Evolutionary conservation across 2,797 vertebrate species (phyloP), one percentile per base, ranked within the genome.

Genomic region (Taeniopygia guttata): DNA sequence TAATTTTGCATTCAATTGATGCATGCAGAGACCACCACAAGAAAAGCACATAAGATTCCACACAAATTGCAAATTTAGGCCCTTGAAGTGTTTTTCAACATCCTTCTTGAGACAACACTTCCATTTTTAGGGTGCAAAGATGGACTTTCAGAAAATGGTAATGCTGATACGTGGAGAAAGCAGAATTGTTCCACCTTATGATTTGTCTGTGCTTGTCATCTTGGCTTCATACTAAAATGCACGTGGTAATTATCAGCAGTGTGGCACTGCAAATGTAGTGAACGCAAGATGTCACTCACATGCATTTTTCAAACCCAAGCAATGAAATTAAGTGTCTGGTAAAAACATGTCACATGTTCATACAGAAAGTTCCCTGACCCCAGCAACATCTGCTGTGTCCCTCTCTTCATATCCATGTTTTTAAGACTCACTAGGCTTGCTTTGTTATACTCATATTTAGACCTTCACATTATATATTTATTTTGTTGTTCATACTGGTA

Each of bases 251-350:
- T 64, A 66, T 36, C 3, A 5, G 29, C 75, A 55, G 45, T 26
- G 56, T 14, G 36, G 69, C 46, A 85, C 9, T 43, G 52, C 64
- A 92, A 75, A 70, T 43, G 49, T 5, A 85, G 25, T 54, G 89
- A 91, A 93, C 83, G 88, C 62, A 90, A 90, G 77, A 69, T 75
- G 93, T 95, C 92, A 93, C 63, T 55, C 86, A 66, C 59, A 88
- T 32, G 69, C 76, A 66, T 92, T 86, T 94, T 92, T 67, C 70
- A 77, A 89, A 69, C 6, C 15, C 46, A 59, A 55, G 49, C 29
- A 22, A 49, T 10, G 32, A 78, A 76, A 82, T 59, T 1, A 54
- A 72, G 10, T 14, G 9, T 43, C 67, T 83, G 1, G 0, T 34
- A 62, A 63, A 32, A 88, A 67, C 36, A 29, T 0, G 2, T 11